A percentile compares a stretch with the other conserved stretches of the same genome.
phyloP scores from a whole-genome alignment of 2,113 vertebrate species.

The Phrynocephalus versicolor region DNA sequence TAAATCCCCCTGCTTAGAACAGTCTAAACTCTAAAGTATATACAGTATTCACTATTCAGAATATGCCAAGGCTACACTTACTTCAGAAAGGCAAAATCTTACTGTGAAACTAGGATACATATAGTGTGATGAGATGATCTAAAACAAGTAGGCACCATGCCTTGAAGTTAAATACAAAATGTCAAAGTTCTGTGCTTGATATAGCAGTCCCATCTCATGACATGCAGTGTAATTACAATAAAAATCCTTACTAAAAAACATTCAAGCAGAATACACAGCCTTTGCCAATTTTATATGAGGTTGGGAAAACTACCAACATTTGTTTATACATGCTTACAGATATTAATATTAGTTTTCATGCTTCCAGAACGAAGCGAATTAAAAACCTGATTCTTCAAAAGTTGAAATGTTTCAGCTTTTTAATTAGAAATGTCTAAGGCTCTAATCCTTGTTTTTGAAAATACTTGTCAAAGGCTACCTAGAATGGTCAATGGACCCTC shows the following conservation, averaged over 20 bases:
- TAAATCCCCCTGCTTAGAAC: not conserved
- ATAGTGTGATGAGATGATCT: slow-evolving; percentile 28
- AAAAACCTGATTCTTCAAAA: not conserved
- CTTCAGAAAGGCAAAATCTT: slow-evolving; percentile 29
- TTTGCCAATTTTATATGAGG: not conserved
- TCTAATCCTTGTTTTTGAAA: too few species aligned
- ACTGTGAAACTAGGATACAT: not conserved
- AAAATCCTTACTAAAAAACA: not conserved
- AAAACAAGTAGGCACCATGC: slow-evolving; percentile 36
- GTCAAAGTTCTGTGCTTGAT: slow-evolving; percentile 34
- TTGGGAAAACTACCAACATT: slow-evolving; percentile 27
- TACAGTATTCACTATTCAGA: not conserved
- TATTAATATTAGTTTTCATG: not conserved
- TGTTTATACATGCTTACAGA: not conserved
- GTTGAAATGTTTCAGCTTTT: not conserved
- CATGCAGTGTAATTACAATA: slow-evolving; percentile 9
- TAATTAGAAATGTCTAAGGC: not conserved
- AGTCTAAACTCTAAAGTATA: slow-evolving; percentile 19
- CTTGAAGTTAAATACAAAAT: slow-evolving; percentile 43
- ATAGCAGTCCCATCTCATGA: not conserved
- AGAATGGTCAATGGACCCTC: too few species aligned
- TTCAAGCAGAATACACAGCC: not conserved
- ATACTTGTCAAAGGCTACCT: too few species aligned
- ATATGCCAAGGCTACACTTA: slow-evolving; percentile 22
- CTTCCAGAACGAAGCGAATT: not conserved